phyloP scores from a whole-genome alignment of 2,888 invertebrate species.

The Lithophane socia region DNA sequence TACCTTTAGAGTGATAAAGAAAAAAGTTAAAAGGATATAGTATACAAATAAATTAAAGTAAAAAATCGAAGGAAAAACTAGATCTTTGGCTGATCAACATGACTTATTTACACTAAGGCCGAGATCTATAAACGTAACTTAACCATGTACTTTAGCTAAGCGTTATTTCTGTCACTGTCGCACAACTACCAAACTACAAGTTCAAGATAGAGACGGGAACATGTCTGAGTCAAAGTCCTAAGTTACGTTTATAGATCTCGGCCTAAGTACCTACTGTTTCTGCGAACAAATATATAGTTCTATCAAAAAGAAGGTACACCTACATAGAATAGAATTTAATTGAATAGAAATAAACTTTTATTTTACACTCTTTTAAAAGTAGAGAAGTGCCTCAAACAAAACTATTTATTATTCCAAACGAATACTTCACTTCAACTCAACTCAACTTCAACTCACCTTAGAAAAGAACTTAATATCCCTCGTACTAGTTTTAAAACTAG shows the following conservation, averaged over 20 bases:
- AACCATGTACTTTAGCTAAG: not conserved
- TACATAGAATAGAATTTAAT: not conserved
- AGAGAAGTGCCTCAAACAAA: not conserved
- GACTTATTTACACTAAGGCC: not conserved
- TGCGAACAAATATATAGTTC: not conserved
- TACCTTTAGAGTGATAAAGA: not conserved
- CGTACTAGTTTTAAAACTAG: conserved; percentile 97
- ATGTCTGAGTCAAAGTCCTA: not conserved
- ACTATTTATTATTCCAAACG: not conserved
- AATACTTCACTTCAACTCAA: too few species aligned
- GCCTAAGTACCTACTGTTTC: not conserved
- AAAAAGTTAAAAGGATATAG: not conserved
- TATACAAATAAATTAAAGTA: not conserved
- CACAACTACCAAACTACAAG: not conserved
- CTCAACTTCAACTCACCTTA: conserved; percentile 91
- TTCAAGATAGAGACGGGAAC: not conserved
- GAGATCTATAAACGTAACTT: not conserved
- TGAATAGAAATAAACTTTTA: not conserved
- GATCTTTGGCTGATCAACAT: not conserved
- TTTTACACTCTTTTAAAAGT: not conserved
- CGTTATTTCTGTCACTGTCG: not conserved
- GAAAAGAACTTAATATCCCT: conserved; percentile 99
- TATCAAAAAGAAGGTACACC: not conserved
- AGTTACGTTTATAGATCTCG: not conserved
- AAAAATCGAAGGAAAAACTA: not conserved